Percentiles rank a stretch among this genome's conserved stretches.
Evolutionary conservation across 1,140 invertebrate genomes (phyloP).

Genomic region (Heliconius eleuchia): DNA sequence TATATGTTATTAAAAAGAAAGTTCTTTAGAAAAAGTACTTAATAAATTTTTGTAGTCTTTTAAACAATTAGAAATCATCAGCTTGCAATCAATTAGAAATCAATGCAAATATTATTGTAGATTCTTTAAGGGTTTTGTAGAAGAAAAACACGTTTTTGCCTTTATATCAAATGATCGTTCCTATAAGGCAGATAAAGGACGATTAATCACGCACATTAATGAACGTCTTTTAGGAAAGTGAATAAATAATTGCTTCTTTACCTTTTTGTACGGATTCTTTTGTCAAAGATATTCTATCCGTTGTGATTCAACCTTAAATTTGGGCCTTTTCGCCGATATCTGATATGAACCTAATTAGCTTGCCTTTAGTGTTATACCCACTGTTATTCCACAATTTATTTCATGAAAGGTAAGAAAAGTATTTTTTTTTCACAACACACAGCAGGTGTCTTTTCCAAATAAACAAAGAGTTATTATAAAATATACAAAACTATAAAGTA

Average conservation of each 20-base stretch:
- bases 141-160: neutral
- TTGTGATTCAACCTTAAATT: neutral
- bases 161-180: neutral
- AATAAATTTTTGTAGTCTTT: too few relatives aligned
- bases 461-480: too few relatives aligned
- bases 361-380: neutral
- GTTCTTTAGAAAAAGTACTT: too few relatives aligned
- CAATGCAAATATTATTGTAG: too few relatives aligned
- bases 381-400: too few relatives aligned
- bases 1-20: too few relatives aligned
- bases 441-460: too few relatives aligned
- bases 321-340: neutral
- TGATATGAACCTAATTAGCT: neutral
- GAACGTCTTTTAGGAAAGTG: neutral
- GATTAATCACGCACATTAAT: slow-evolving; percentile 5
- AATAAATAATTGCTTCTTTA: slow-evolving; percentile 5
- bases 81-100: too few relatives aligned
- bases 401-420: too few relatives aligned
- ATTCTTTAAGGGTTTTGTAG: neutral
- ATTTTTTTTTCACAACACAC: too few relatives aligned
- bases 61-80: too few relatives aligned
- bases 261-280: neutral
- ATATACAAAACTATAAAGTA: neutral
- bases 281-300: slow-evolving; percentile 3
- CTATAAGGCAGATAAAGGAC: slow-evolving; percentile 6